Conservation (phyloP, 1,140 invertebrate genomes). For the Zaprionus taronus region DNA sequence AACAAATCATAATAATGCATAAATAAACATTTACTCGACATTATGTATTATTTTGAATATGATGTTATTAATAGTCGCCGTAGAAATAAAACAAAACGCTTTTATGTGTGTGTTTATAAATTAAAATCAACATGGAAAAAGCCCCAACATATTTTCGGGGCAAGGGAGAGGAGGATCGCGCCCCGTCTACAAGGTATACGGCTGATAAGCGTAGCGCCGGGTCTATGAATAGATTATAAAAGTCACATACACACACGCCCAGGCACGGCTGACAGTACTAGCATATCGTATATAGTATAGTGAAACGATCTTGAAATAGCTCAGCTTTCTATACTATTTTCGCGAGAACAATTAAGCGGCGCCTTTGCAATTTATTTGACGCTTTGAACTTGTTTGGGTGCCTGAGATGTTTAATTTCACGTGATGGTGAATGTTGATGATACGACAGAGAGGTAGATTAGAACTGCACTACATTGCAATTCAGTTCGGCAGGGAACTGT, state of each 20-base stretch:
- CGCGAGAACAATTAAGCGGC: slow-evolving; percentile 22
- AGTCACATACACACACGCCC: slow-evolving; percentile 11
- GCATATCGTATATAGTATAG: neutral
- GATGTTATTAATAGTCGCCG: slow-evolving; percentile 41
- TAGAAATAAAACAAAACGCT: slow-evolving; percentile 12
- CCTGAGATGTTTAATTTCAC: neutral
- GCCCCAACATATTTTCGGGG: neutral
- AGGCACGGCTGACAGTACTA: neutral
- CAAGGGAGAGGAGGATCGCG: neutral
- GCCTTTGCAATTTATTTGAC: slow-evolving; percentile 38
- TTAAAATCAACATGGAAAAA: neutral
- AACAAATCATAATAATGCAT: slow-evolving; percentile 67
- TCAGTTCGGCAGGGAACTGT: neutral
- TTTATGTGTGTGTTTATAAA: slow-evolving; percentile 19
- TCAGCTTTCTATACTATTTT: slow-evolving; percentile 4
- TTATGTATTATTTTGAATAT: slow-evolving; percentile 50
- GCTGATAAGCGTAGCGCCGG: slow-evolving; percentile 45
- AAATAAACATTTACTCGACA: slow-evolving; percentile 69
- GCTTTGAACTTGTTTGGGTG: slow-evolving; percentile 51
- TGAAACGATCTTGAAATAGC: slow-evolving; percentile 34
- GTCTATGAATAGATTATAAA: slow-evolving; percentile 46
- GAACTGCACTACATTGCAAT: neutral
- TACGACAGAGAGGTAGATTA: neutral
- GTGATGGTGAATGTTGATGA: neutral
- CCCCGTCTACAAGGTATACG: slow-evolving; percentile 31